phyloP scores from a whole-genome alignment of 2,888 invertebrate species.

The Drosophila ustulata region DNA sequence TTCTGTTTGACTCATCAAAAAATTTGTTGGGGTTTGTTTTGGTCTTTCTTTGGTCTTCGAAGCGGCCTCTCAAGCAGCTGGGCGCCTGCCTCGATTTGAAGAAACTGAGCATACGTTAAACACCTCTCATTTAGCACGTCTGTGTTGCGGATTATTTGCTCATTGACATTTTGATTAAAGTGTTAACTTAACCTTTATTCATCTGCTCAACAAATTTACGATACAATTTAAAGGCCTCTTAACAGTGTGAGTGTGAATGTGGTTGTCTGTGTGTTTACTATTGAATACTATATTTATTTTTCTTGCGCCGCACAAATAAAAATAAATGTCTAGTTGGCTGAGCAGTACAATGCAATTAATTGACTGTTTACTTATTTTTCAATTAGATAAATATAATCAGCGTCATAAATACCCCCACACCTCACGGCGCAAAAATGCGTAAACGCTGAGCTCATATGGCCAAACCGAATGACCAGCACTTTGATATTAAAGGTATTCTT shows the following conservation, averaged over 20 bases:
- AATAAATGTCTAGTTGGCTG: conserved; percentile 13
- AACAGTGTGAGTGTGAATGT: neutral
- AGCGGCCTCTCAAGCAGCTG: conserved; percentile 39
- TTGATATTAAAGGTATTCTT: conserved; percentile 35
- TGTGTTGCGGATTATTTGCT: conserved; percentile 59
- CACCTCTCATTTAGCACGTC: conserved; percentile 56
- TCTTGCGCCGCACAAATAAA: conserved; percentile 21
- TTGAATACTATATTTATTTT: conserved; percentile 39
- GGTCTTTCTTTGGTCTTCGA: conserved; percentile 3
- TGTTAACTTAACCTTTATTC: conserved; percentile 62
- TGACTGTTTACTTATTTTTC: conserved; percentile 65
- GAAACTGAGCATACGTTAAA: conserved; percentile 18
- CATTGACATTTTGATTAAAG: conserved; percentile 78
- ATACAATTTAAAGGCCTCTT: conserved; percentile 5
- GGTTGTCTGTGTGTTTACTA: conserved; percentile 46
- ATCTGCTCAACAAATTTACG: conserved; percentile 31
- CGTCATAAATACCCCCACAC: conserved; percentile 65
- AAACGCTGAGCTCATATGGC: conserved; percentile 42
- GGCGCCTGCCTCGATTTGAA: conserved; percentile 37
- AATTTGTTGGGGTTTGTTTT: conserved; percentile 20
- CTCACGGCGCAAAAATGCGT: conserved; percentile 6
- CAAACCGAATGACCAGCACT: conserved; percentile 43
- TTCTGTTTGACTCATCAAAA: conserved; percentile 60
- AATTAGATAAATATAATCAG: conserved; percentile 66
- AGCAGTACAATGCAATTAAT: conserved; percentile 39